Base-by-base conservation (phyloP, 2,113 vertebrate genomes). In the Zingel zingel region DNA sequence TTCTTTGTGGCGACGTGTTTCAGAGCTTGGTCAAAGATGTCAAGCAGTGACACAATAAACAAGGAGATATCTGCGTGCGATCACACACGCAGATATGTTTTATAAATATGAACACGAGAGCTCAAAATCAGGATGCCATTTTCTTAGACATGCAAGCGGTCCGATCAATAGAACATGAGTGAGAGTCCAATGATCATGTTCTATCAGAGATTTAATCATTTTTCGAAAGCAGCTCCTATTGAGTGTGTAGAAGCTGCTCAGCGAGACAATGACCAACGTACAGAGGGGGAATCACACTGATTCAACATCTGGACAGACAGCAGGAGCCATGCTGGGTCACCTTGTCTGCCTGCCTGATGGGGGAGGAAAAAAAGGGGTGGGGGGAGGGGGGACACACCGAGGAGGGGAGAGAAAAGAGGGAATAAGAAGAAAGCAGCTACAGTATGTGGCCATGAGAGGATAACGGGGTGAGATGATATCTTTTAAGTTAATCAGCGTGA, bases 221-320 rank as follows among this genome's bases (percentile, higher is more conserved):
- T 11, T 84, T 1, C 73, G 71, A 87, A 71, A 86, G 81, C 21
- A 5, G 81, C 74, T 89, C 53, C 43, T 8, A 18, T 68, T 14
- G 64, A 65, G 79, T 36, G 6, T 69, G 54, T 62, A 45, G 14
- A 65, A 19, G 62, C 33, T 9, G 63, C 73, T 65, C 77, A 80
- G 48, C 2, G 2, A 86, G 51, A 90, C 77, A 81, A 88, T 74
- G 79, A 70, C 48, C 27, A 14, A 47, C 14, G 30, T 33, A 70
- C 3, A 25, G 54, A 83, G 53, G 43, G 71, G 43, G n/a, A 54
- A 79, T 78, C 70, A 6, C 69, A 39, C 77, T 1, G 69, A 82
- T 77, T 77, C 77, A 89, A 89, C 89, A 92, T 90, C 88, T 90
- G 89, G 65, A 77, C 19, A 8, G 77, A 77, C 83, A 67, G 82